Base-by-base conservation (phyloP, 2,797 vertebrate species). In the Psittacula echo region DNA sequence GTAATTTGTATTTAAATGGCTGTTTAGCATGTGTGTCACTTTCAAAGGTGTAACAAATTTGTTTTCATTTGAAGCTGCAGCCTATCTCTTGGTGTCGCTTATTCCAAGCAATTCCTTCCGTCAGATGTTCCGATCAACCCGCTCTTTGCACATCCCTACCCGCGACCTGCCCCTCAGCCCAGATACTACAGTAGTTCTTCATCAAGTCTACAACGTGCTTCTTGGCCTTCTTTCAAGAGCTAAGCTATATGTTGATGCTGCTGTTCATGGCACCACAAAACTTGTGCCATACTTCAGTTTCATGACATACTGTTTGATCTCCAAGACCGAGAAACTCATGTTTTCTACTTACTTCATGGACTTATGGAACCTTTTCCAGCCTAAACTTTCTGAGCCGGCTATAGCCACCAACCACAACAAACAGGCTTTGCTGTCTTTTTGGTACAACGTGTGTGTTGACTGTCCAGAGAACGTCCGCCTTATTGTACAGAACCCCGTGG, bases 341-440 rank as follows among this genome's bases (percentile, higher is more conserved):
- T 99, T 99, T 98, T 99, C 99, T 77, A 98, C 98, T 8, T 99
- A 99, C 98, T 99, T 99, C 97, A 99, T 99, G 99, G 99, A 99
- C 98, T 98, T 99, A 27, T 99, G 99, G 99, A 99, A 99, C 98
- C 99, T 99, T 95, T 99, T 99, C 97, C 98, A 99, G 98, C 99
- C 99, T 50, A 99, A 99, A 87, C 98, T 99, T 89, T 99, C 99
- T 2, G 99, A 99, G 96, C 99, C 99, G 2, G 99, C 99, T 93
- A 99, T 99, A 90, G 99, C 99, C 97, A 99, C 99, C 95, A 99
- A 99, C 98, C 99, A 99, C 98, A 99, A 99, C 97, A 99, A 99
- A 96, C 99, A 99, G 98, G 99, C 99, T 65, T 98, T 99, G 97
- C 98, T 99, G 84, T 99, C 99, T 65, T 99, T 99, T 98, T 99